Evolutionary conservation across 2,113 vertebrate species (phyloP).

Genomic region (Felis chaus): DNA sequence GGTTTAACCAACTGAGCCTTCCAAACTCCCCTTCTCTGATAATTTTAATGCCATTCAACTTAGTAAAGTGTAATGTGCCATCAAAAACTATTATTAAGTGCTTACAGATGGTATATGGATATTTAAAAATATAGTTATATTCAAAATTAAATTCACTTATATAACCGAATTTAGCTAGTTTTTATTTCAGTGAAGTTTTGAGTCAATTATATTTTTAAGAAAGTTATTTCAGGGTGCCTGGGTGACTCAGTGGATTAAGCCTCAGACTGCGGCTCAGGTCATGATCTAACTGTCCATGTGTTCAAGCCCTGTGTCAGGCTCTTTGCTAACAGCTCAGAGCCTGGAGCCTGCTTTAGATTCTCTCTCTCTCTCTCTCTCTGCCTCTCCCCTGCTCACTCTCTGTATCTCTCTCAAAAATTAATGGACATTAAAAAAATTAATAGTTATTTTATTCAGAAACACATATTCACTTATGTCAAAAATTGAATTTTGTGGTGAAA

Average conservation of each 20-base stretch:
- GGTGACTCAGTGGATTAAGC: no score
- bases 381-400: no score
- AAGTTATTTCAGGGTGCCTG: neutral
- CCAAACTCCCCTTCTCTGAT: neutral
- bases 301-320: no score
- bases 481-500: neutral
- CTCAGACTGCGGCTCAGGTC: no score
- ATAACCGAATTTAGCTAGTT: neutral
- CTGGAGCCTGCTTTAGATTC: no score
- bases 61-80: neutral
- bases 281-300: no score
- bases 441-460: neutral
- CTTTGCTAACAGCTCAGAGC: no score
- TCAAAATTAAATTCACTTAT: neutral
- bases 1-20: no score
- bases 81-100: neutral
- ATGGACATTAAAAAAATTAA: no score
- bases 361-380: no score
- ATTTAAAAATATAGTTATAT: neutral
- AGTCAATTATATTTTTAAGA: neutral
- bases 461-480: neutral
- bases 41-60: neutral
- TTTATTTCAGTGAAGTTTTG: neutral
- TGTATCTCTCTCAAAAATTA: no score
- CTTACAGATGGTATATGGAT: neutral